A percentile compares a stretch with the other conserved stretches of the same genome.
phyloP scores from a whole-genome alignment of 2,888 invertebrate genomes.

The Chouioia cunea region DNA sequence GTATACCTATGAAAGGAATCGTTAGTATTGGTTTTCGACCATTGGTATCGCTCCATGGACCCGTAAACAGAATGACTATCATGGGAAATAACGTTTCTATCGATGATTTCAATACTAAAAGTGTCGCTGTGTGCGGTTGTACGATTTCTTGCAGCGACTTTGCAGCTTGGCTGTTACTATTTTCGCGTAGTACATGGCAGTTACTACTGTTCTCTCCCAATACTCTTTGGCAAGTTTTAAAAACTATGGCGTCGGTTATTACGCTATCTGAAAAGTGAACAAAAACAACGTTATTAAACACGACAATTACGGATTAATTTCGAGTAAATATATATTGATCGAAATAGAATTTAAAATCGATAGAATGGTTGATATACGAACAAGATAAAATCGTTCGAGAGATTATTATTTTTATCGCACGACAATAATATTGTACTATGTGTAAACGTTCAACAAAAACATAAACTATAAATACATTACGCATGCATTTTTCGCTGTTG shows the following conservation, averaged over 20 bases:
- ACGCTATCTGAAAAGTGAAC: conserved; percentile 70
- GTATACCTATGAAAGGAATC: conserved; percentile 37
- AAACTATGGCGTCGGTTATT: conserved; percentile 77
- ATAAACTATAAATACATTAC: too few relatives aligned
- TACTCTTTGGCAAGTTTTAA: conserved; percentile 76
- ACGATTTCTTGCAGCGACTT: conserved; percentile 49
- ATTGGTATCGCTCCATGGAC: conserved; percentile 46
- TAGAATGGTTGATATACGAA: too few relatives aligned
- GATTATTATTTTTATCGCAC: too few relatives aligned
- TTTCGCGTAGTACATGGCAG: conserved; percentile 73
- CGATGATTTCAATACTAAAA: conserved; percentile 29
- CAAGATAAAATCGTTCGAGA: too few relatives aligned
- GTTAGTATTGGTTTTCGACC: conserved; percentile 42
- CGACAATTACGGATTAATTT: background rate
- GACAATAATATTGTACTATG: too few relatives aligned
- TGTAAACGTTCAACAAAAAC: too few relatives aligned
- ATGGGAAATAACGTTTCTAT: conserved; percentile 44
- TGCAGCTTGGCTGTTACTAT: conserved; percentile 71
- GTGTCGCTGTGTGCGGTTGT: conserved; percentile 31
- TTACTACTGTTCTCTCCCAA: conserved; percentile 73
- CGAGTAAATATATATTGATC: background rate
- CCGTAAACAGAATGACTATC: conserved; percentile 35
- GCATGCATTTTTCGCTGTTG: too few relatives aligned
- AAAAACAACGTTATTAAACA: background rate
- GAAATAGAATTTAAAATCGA: background rate